phyloP scores from a whole-genome alignment of 2,888 invertebrate species.

The Physocephala rufipes region DNA sequence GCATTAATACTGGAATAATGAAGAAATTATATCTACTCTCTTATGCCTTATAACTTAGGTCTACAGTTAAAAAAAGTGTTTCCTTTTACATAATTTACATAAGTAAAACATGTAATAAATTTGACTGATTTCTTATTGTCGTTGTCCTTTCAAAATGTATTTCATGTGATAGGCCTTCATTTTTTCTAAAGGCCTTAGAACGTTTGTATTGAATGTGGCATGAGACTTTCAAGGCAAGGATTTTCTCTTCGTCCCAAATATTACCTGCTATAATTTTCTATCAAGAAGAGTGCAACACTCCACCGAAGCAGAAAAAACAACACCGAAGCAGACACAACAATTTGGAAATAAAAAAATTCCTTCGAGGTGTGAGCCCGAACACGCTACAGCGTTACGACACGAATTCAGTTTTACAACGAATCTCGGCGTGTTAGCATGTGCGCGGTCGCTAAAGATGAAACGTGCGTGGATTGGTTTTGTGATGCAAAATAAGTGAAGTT shows the following conservation, averaged over 20 bases:
- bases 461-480: not conserved
- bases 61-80: not conserved
- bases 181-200: too few species aligned
- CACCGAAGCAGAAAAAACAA: slow-evolving; percentile 1
- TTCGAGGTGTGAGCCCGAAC: slow-evolving; percentile 21
- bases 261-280: not conserved
- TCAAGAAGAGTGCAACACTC: too few species aligned
- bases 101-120: not conserved
- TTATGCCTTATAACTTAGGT: not conserved
- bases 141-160: not conserved
- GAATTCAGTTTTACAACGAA: slow-evolving; percentile 55
- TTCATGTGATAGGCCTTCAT: too few species aligned
- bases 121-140: not conserved
- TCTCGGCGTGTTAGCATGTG: slow-evolving; percentile 54
- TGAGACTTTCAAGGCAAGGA: not conserved
- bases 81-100: not conserved
- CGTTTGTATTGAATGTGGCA: too few species aligned
- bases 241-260: not conserved
- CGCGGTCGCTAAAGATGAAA: slow-evolving; percentile 39
- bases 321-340: not conserved
- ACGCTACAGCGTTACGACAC: slow-evolving; percentile 29
- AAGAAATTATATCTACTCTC: not conserved
- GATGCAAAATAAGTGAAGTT: too few species aligned
- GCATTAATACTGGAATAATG: not conserved
- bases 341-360: slow-evolving; percentile 6